Base-by-base conservation (phyloP, 1,140 invertebrate species). In the Rhagoletis pomonella region DNA sequence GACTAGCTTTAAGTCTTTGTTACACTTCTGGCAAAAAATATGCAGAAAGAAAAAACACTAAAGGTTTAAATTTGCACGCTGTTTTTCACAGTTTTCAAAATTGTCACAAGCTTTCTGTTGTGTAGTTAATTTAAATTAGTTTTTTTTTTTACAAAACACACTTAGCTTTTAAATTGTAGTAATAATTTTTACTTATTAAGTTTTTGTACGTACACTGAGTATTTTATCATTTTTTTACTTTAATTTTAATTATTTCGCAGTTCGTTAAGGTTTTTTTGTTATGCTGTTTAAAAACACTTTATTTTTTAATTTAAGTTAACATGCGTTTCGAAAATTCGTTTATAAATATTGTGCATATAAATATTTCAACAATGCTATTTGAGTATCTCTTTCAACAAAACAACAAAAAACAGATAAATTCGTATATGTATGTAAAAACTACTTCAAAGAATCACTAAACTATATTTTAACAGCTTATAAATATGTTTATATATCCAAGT, bases 1-100 rank as follows among this genome's bases (percentile, higher is more conserved):
- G 73, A 81, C 73, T 81, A 81, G 47, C 10, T 58, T 58, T 55
- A 58, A 58, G 73, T 81, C 50, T 81, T 81, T 81, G n/a, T 81
- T 81, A 77, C 7, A 81, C 73, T 81, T 39, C 64, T 67, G 29
- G 64, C 64, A 55, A 19, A 29, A 29, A 73, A 4, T 73, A 73
- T 73, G 42, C 42, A 47, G 6, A 55, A 50, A 19, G 14, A 55
- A 29, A 81, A 39, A 1, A 19, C 47, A 81, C 47, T 6, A 29
- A 29, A 29, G 29, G 29, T 29, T 29, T 29, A 29, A 29, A 29
- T 29, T 29, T 29, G 29, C 29, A 55, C 17, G 17, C 1, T 29
- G 29, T 67, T 67, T 67, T 67, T 9, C n/a, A 29, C 29, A 4
- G n/a, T 29, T 62, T 3, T 62, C 2, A 39, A 19, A 67, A 39